Evolutionary conservation across 1,140 invertebrate species (phyloP).

Genomic region (Heliothis subflexa): DNA sequence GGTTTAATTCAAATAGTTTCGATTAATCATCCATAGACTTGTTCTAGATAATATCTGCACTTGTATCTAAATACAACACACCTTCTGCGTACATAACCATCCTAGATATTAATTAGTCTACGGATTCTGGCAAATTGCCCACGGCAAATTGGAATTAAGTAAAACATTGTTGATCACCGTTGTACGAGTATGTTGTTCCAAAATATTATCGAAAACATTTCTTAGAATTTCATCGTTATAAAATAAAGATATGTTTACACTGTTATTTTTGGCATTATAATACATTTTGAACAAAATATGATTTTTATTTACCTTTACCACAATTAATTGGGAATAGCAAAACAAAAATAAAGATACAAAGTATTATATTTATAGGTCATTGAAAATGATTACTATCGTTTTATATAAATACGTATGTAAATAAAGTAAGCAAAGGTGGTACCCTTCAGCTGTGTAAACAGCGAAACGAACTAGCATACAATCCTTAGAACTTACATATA

Average conservation of each 20-base stretch:
- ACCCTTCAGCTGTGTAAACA: slow-evolving; percentile 17
- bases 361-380: no score
- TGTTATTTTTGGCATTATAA: not conserved
- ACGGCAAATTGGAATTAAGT: slow-evolving; percentile 33
- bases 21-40: not conserved
- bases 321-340: not conserved
- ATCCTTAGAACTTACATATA: slow-evolving; percentile 16
- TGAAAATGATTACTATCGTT: no score
- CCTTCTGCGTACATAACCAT: slow-evolving; percentile 1
- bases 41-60: not conserved
- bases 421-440: not conserved
- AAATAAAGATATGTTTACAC: not conserved
- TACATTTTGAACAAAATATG: no score
- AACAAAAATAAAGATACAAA: no score
- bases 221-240: not conserved
- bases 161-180: slow-evolving; percentile 33
- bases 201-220: slow-evolving; percentile 1
- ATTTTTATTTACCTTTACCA: no score
- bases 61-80: slow-evolving; percentile 2
- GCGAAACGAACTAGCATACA: not conserved
- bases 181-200: not conserved
- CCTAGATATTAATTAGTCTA: slow-evolving; percentile 38
- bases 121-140: slow-evolving; percentile 39
- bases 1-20: no score
- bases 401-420: no score